These are phyloP conservation scores for Melierax canorus DNA, from an alignment of 2,113 vertebrate genomes.

Conservation along the genomic window DNA sequence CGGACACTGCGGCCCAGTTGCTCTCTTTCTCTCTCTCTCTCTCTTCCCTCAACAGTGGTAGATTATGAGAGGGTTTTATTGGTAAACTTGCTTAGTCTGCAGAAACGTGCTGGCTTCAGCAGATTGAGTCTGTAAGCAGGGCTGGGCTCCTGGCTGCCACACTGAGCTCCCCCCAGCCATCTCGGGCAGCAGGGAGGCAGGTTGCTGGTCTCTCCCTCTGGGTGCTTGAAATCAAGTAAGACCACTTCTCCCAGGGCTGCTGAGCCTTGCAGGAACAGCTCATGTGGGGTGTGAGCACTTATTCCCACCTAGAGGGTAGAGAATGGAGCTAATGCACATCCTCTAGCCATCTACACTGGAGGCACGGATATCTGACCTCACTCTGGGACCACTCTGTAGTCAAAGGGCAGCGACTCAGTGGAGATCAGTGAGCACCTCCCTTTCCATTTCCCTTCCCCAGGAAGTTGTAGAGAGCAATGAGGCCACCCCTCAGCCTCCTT, in stretches of 20 bases:
- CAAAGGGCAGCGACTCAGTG: neutral
- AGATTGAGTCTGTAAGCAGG: slow-evolving; percentile 14
- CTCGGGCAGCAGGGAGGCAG: neutral
- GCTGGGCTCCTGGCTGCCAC: slow-evolving; percentile 1
- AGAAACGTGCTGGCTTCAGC: slow-evolving; percentile 54
- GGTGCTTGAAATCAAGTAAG: accelerated
- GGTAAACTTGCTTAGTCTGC: slow-evolving; percentile 66
- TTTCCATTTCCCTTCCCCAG: neutral
- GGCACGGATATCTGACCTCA: neutral
- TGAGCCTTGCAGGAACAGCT: neutral
- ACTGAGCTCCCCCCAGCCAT: neutral
- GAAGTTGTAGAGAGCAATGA: neutral
- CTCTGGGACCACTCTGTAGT: neutral
- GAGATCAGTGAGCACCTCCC: neutral
- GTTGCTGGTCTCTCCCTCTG: neutral
- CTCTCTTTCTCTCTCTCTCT: neutral
- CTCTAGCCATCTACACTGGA: neutral
- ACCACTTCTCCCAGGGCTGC: neutral
- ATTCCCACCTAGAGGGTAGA: neutral
- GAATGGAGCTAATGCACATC: neutral
- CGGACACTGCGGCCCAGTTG: neutral
- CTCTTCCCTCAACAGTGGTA: neutral
- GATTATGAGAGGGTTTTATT: slow-evolving; percentile 65
- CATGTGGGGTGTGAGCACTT: neutral
- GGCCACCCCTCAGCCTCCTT: neutral